Conservation (phyloP, 1,140 invertebrate genomes). For the Melanaphis sacchari region DNA sequence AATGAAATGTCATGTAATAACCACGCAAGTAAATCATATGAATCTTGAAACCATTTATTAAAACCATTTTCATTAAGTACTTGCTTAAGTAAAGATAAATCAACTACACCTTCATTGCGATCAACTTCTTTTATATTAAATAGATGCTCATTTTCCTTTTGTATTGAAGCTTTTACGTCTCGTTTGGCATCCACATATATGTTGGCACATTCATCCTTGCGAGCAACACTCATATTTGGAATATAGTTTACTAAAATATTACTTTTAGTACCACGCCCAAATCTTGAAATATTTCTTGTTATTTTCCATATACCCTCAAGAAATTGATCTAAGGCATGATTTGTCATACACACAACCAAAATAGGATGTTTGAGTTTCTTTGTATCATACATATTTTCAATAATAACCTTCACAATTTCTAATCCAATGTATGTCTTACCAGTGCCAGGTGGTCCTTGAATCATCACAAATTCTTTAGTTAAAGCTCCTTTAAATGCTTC, state of each 20-base stretch:
- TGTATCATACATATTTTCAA: conserved; percentile 65
- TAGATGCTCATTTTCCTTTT: not conserved
- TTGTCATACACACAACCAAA: conserved; percentile 82
- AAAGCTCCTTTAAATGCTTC: conserved; percentile 69
- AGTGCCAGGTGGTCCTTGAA: conserved; percentile 81
- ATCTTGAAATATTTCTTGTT: conserved; percentile 51
- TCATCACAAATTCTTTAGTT: conserved; percentile 73
- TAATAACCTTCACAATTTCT: conserved; percentile 69
- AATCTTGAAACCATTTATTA: conserved; percentile 31
- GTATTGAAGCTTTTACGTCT: not conserved
- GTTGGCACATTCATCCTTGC: not conserved
- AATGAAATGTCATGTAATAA: conserved; percentile 4
- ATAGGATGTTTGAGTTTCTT: conserved; percentile 66
- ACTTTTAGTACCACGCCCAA: conserved; percentile 37
- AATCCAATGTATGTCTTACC: conserved; percentile 81
- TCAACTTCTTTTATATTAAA: conserved; percentile 15
- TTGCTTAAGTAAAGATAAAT: not conserved
- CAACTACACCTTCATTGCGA: conserved; percentile 12
- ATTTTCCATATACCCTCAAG: conserved; percentile 68
- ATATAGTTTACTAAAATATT: conserved; percentile 37
- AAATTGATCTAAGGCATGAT: conserved; percentile 89
- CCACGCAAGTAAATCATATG: conserved; percentile 40
- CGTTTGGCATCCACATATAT: conserved; percentile 22
- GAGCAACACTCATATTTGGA: not conserved
- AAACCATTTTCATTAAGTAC: not conserved